Evolutionary conservation across 2,888 invertebrate genomes (phyloP), one percentile per base, ranked within the genome.

Genomic region (Fissipunctia ypsillon): DNA sequence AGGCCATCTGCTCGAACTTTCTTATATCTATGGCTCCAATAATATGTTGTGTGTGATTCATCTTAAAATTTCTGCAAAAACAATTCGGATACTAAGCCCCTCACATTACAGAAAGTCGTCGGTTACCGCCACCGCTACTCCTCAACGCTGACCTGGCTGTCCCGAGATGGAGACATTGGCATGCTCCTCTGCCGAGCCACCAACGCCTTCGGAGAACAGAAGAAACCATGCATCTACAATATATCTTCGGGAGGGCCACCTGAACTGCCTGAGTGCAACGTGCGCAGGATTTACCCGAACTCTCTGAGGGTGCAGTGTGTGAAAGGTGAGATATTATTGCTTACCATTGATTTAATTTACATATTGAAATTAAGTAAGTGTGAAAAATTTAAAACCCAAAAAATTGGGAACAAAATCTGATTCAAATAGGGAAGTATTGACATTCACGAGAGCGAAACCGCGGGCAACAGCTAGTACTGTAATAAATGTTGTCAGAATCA

Each of bases 161-260:
- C 93, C 0, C 87, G 91, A 0, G 87, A 88, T 0, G 89, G 87
- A 0, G 94, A 95, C 79, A 73, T 92, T 0, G 95, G 95, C 0
- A 67, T 86, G 1, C 89, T 95, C 0, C 85, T 88, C 16, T 95
- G 95, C 76, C 88, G 93, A 0, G 95, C 95, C 0, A 91, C 91
- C 0, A 95, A 95, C 81, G 45, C 88, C 0, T 93, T 93, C 59
- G 95, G 95, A 0, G 94, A 94, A 43, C 95, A 95, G 81, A 93
- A 92, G 73, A 84, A 84, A 0, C 91, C 95, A 0, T 95, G 95
- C 78, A 77, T 83, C 0, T 94, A 86, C 81, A 88, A 88, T 0
- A 85, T 95, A 0, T 82, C 89, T 0, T 75, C 81, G 0, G 94
- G 94, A 0, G 93, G 95, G 0, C 87, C 92, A 0, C 95, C 95